Evolutionary conservation across 2,888 invertebrate species (phyloP), one percentile per base, ranked within the genome.

Genomic region (Colletes collaris): DNA sequence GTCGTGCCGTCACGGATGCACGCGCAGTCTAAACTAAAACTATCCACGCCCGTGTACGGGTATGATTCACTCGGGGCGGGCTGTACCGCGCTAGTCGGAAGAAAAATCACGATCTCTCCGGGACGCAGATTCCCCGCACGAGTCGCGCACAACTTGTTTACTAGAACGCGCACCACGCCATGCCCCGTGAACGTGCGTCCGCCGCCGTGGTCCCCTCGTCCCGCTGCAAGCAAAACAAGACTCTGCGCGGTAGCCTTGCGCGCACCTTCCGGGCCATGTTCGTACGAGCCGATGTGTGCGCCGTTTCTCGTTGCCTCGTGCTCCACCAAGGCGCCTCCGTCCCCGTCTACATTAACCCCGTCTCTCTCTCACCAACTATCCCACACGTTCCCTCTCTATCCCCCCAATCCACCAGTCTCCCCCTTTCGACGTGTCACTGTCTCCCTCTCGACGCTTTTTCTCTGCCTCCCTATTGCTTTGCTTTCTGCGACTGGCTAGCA

Each of bases 111-210:
- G 85, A 80, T 78, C 82, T 68, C 76, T 85, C 84, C 77, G 86
- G 78, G 79, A 86, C 87, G 87, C 88, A 85, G 84, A 86, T 87
- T 89, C 88, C 87, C 88, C 89, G 89, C 89, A 89, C 90, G 89
- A 86, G 87, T 88, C 89, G 90, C 90, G 89, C 90, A 90, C 91
- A 90, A 92, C 88, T 92, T 92, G 92, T 92, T 92, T 92, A 92
- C 92, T 92, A 92, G 91, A 92, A 91, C 91, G 89, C 91, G 89
- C 86, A 91, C 90, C 91, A 88, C 89, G 91, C 91, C 91, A 90
- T 91, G 89, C 89, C 88, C 89, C 86, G 86, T 86, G 75, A 86
- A 72, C 84, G 83, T 82, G 85, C 86, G 84, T 84, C 86, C 83
- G 84, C 76, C 86, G 81, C 83, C 86, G 78, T 79, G 80, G 76